Evolutionary conservation across 2,797 vertebrate species (phyloP), one percentile per base, ranked within the genome.

Genomic region (Sciurus carolinensis): DNA sequence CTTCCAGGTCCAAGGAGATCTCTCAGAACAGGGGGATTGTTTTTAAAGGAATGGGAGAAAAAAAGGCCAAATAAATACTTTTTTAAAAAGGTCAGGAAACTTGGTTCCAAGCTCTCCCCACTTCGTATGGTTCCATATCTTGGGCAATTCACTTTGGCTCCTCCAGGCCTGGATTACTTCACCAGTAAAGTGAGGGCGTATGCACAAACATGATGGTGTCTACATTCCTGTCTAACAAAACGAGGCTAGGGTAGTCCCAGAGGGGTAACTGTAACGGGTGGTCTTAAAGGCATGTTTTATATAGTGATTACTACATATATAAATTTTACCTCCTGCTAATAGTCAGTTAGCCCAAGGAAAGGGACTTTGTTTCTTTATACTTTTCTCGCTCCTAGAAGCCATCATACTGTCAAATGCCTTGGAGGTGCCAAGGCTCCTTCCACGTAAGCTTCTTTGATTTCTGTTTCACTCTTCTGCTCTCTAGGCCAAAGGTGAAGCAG

Each of bases 131-230:
- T 62, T 87, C 59, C 22, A 26, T 84, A 76, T 93, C 95, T 96
- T 84, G 59, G 30, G 91, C 94, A 95, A 73, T 91, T 95, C 67
- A 10, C 67, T 81, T 91, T 80, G 79, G 90, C 66, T 87, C 76
- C 59, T 54, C 28, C 12, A 28, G 39, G 93, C 73, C 95, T 92
- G 93, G 87, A 88, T 97, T 95, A 96, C 95, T 91, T 97, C 96
- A 95, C 87, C 81, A 2, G 26, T n/a, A 64, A 84, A 90, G 72
- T 14, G 54, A 26, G 86, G 66, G 77, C 36, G 66, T 59, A 67
- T 24, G 28, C 30, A 52, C 80, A 72, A 91, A 81, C 44, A 59
- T 30, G 88, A 87, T 94, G 94, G 76, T 36, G 59, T 97, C 67
- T 87, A 75, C 89, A 96, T 97, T 91, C 89, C 62, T 87, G 91